Percentiles rank a stretch among this genome's conserved stretches.
These are phyloP conservation scores for Cryptus armator DNA, from an alignment of 2,888 invertebrate species.

Conservation along the genomic window DNA sequence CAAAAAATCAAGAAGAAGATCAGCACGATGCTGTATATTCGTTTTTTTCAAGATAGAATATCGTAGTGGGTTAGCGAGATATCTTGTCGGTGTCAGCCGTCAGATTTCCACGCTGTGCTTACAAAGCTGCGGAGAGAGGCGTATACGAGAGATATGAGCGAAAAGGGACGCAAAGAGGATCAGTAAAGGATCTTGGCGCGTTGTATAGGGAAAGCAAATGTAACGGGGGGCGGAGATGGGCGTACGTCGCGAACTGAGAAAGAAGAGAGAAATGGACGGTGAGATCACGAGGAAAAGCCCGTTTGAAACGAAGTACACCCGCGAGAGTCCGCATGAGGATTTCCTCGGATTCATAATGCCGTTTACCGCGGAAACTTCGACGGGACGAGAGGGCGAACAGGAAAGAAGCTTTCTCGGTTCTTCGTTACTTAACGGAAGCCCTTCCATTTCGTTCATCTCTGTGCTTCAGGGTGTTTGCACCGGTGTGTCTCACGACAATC, in stretches of 20 bases:
- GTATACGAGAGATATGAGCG: background rate
- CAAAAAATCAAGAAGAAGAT: background rate
- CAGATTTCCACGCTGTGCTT: constrained; percentile 25
- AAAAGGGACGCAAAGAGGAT: constrained; percentile 54
- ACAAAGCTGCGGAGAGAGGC: background rate
- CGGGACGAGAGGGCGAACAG: background rate
- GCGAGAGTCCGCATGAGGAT: constrained; percentile 26
- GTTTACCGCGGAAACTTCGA: constrained; percentile 49
- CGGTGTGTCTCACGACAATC: background rate
- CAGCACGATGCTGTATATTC: background rate
- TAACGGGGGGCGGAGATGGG: background rate
- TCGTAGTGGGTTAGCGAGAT: background rate
- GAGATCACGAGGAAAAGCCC: constrained; percentile 59
- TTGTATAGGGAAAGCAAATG: background rate
- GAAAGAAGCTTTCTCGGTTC: background rate
- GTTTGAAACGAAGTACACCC: constrained; percentile 41
- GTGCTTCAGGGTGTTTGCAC: too few relatives aligned
- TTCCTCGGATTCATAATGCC: constrained; percentile 64
- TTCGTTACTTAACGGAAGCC: constrained; percentile 3
- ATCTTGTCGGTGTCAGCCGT: constrained; percentile 40
- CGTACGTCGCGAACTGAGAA: background rate
- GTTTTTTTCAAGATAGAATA: background rate
- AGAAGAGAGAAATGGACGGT: background rate
- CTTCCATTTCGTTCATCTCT: background rate
- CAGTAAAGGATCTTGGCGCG: constrained; percentile 40